Conservation (phyloP, 2,113 vertebrate genomes). For the Sapayoa aenigma region DNA sequence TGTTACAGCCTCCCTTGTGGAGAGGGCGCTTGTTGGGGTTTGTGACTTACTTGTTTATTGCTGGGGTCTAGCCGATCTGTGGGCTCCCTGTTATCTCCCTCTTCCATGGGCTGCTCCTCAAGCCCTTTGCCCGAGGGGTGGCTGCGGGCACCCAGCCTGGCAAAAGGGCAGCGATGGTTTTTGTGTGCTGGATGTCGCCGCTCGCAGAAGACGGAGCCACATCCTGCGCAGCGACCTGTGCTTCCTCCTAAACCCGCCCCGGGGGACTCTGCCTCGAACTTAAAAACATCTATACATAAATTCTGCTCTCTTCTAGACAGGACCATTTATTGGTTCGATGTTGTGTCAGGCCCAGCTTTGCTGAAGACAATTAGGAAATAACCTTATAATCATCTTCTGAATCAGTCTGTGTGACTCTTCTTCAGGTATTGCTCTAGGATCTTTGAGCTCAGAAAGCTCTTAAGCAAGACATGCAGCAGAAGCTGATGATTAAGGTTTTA, state of each 20-base stretch:
- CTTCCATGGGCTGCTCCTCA: fast-evolving
- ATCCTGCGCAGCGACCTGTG: neutral
- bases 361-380: neutral
- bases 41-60: neutral
- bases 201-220: neutral
- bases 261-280: neutral
- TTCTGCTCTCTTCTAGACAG: neutral
- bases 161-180: neutral
- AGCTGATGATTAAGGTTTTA: constrained; percentile 29
- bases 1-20: neutral
- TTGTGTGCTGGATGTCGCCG: neutral
- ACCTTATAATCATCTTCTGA: neutral
- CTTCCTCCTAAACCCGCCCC: neutral
- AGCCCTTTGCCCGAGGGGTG: neutral
- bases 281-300: fast-evolving
- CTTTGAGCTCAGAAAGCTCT: neutral
- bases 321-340: neutral
- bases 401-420: neutral
- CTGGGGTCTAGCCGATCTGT: neutral
- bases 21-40: too few relatives aligned
- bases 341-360: neutral
- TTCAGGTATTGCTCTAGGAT: neutral
- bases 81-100: neutral
- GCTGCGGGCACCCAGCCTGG: neutral
- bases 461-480: neutral